Conservation (phyloP, 2,888 invertebrate genomes). For the Parascotia fuliginaria region DNA sequence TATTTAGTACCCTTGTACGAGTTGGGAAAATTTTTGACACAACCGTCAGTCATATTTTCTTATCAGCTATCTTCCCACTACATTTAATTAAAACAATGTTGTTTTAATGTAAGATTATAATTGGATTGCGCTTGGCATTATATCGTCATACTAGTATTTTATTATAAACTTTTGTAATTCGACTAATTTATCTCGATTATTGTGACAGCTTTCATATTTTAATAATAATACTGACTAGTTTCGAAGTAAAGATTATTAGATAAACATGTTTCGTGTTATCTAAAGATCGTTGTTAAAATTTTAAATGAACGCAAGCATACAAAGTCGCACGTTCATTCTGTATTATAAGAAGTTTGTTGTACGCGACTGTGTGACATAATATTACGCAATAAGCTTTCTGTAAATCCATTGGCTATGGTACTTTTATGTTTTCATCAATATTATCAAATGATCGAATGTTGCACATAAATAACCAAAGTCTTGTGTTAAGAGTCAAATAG, state of each 20-base stretch:
- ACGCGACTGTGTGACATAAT: not conserved
- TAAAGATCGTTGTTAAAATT: conserved; percentile 7
- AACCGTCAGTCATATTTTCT: conserved; percentile 10
- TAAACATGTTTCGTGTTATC: conserved; percentile 16
- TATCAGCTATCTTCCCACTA: conserved; percentile 15
- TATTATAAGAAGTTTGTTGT: conserved; percentile 1
- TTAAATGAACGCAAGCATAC: not conserved
- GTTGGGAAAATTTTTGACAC: too few species aligned
- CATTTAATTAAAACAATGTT: conserved; percentile 40
- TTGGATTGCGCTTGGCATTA: too few species aligned
- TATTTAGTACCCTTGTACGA: too few species aligned
- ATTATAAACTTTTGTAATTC: conserved; percentile 21
- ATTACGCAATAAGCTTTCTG: not conserved
- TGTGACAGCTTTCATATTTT: conserved; percentile 29
- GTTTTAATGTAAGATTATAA: conserved; percentile 38
- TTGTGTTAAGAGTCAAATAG: too few species aligned
- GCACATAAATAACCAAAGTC: too few species aligned
- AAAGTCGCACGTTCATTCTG: not conserved
- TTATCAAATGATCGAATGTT: too few species aligned
- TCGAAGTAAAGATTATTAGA: conserved; percentile 29
- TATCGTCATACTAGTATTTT: conserved; percentile 28
- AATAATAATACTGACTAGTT: conserved; percentile 7
- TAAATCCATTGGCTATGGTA: not conserved
- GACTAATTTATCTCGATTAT: conserved; percentile 20
- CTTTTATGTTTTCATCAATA: too few species aligned